Conservation (phyloP, 2,797 vertebrate genomes). For the Malacoctenus gilli region DNA sequence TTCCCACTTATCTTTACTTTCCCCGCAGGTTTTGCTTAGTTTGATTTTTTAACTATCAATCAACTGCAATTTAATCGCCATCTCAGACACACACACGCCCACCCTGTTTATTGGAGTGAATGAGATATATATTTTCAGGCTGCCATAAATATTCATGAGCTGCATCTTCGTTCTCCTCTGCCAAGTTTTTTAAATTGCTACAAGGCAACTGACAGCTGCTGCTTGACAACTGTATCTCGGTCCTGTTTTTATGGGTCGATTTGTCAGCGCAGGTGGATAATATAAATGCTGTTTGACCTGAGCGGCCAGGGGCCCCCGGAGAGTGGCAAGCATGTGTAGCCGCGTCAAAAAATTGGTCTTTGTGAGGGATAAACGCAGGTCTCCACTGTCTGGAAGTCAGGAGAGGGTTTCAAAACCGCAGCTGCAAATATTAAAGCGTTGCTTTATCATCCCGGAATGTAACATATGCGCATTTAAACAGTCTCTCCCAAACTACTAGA, state of each 20-base stretch:
- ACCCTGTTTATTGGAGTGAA: constrained; percentile 50
- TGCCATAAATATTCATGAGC: constrained; percentile 61
- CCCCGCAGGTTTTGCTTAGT: too few species aligned
- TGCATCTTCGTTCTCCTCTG: constrained; percentile 29
- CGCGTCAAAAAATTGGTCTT: neutral
- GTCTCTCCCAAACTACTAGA: too few species aligned
- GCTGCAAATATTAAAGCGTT: too few species aligned
- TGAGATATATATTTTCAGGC: constrained; percentile 39
- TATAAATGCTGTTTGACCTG: constrained; percentile 28
- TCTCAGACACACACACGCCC: constrained; percentile 27
- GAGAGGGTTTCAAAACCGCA: neutral
- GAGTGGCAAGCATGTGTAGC: constrained; percentile 28
- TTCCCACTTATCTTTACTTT: constrained; percentile 35
- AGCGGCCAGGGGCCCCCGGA: constrained; percentile 13
- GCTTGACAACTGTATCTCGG: constrained; percentile 51
- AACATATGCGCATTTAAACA: too few species aligned
- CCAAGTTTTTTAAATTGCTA: constrained; percentile 33
- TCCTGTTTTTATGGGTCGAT: constrained; percentile 21
- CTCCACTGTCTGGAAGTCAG: too few species aligned
- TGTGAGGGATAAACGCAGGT: too few species aligned
- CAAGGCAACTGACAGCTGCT: constrained; percentile 49
- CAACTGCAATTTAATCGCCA: constrained; percentile 38
- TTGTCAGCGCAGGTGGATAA: constrained; percentile 15
- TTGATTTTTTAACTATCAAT: constrained; percentile 49
- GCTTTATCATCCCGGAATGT: too few species aligned